These are phyloP conservation scores for Paragorgia papillata DNA, from an alignment of 92 coral and sea anemone genomes.

Conservation along the genomic window DNA sequence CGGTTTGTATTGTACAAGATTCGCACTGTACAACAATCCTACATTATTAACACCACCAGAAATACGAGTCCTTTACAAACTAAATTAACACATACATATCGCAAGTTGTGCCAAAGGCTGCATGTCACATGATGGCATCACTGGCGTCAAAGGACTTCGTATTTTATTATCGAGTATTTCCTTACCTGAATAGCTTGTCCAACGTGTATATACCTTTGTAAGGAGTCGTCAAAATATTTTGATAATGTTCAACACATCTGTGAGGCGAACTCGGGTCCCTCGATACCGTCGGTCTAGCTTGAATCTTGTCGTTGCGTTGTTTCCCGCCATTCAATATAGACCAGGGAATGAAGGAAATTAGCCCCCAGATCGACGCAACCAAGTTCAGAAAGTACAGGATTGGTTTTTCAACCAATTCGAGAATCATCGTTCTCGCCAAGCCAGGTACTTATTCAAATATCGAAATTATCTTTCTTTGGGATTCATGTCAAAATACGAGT, in stretches of 20 bases:
- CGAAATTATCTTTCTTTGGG: background rate
- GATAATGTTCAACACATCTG: constrained; percentile 90
- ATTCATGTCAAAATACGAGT: background rate
- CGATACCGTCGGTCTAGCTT: constrained; percentile 75
- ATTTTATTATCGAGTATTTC: too few species aligned
- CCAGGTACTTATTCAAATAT: background rate
- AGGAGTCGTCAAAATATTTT: constrained; percentile 72
- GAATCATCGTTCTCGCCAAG: constrained; percentile 60
- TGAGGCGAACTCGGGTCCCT: constrained; percentile 78
- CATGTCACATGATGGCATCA: too few species aligned
- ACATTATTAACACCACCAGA: too few species aligned
- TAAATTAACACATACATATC: too few species aligned
- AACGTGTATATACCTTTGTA: constrained; percentile 85
- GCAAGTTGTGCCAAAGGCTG: too few species aligned
- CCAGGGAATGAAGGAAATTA: constrained; percentile 91
- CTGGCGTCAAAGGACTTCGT: too few species aligned
- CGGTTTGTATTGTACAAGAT: too few species aligned
- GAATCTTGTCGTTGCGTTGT: constrained; percentile 67
- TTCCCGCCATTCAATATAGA: constrained; percentile 86
- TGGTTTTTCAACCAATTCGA: constrained; percentile 79
- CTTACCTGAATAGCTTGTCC: constrained; percentile 95
- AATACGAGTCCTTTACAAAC: too few species aligned
- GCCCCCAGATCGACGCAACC: constrained; percentile 93
- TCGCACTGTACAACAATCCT: too few species aligned
- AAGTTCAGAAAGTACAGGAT: constrained; percentile 85